phyloP scores from a whole-genome alignment of 2,888 invertebrate genomes.

The Macrosoma leucophasiata region DNA sequence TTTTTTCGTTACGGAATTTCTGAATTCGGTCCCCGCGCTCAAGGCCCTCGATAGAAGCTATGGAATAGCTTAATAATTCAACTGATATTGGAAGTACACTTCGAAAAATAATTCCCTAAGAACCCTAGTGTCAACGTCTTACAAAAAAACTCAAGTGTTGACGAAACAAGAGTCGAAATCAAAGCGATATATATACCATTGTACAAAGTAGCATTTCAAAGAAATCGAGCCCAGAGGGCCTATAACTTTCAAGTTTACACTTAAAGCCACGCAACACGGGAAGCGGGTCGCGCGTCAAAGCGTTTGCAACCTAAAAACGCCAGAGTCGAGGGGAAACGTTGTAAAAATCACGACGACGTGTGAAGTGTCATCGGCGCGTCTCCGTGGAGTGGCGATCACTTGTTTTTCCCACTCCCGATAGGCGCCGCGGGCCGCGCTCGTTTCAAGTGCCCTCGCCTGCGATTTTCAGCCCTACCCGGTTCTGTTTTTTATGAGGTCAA shows the following conservation, averaged over 20 bases:
- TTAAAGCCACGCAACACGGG: slow-evolving; percentile 33
- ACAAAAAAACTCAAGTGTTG: too few relatives aligned
- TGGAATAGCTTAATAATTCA: too few relatives aligned
- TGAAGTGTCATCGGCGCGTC: slow-evolving; percentile 69
- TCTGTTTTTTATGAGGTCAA: slow-evolving; percentile 75
- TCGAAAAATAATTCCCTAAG: too few relatives aligned
- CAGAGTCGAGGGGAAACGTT: slow-evolving; percentile 61
- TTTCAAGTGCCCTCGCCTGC: slow-evolving; percentile 55
- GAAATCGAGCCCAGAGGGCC: too few relatives aligned
- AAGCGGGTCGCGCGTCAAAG: slow-evolving; percentile 54
- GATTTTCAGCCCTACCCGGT: slow-evolving; percentile 54
- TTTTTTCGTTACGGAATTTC: too few relatives aligned
- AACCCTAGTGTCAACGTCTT: too few relatives aligned
- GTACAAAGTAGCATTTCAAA: not conserved
- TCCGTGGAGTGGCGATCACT: slow-evolving; percentile 71
- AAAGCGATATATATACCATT: slow-evolving; percentile 6
- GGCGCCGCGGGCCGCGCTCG: slow-evolving; percentile 52
- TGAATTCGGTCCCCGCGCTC: too few relatives aligned
- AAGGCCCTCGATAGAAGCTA: too few relatives aligned
- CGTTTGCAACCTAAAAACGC: slow-evolving; percentile 63
- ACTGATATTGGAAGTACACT: too few relatives aligned
- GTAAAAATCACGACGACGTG: slow-evolving; percentile 73
- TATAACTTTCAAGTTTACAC: slow-evolving; percentile 27
- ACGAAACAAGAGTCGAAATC: too few relatives aligned
- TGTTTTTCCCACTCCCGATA: slow-evolving; percentile 72